Base-by-base conservation (phyloP, 2,888 invertebrate genomes). In the Linyphia triangularis region DNA sequence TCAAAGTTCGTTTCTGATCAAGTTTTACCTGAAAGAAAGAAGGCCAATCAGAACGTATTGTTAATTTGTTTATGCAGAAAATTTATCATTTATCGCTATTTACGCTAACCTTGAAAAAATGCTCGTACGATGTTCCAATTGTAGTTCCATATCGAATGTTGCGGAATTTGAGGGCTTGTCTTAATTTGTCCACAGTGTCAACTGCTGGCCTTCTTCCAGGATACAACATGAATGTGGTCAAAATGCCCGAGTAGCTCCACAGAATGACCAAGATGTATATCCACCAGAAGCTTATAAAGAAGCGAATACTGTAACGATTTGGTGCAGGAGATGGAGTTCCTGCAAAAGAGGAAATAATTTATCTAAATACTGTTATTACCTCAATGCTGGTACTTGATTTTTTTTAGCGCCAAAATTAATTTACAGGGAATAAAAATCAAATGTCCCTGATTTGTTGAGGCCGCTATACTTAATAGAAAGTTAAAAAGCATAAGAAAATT, bases 151-250 rank as follows among this genome's bases (percentile, higher is more conserved):
- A 88, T 16, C 16, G 40, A 9, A 88, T 69, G 26, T 13, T 22
- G 2, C 33, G 16, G 13, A 61, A 22, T 6, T 30, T 43, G 3
- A 88, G 63, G 16, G 69, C 82, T 0, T 28, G 28, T 10, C 22
- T 22, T 6, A 88, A 28, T 26, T 88, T 88, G 7, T 28, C 3
- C 2, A 88, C 26, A 2, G 82, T 88, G n/a, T 89, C 89, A n/a
- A 79, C 28, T 0, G 89, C 72, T 0, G 67, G 77, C 5, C 72
- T 73, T 22, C 77, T 26, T 6, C 83, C 83, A 10, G 89, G 89
- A 61, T 89, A 84, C 0, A 79, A 61, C 89, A 89, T 89, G n/a
- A 84, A 89, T 0, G 83, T 79, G 0, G 89, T 89, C 19, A 89
- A 30, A 6, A 79, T 84, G 1, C 89, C 89, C 0, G 82, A 72